phyloP scores from a whole-genome alignment of 2,113 vertebrate genomes.

The Grus americana region DNA sequence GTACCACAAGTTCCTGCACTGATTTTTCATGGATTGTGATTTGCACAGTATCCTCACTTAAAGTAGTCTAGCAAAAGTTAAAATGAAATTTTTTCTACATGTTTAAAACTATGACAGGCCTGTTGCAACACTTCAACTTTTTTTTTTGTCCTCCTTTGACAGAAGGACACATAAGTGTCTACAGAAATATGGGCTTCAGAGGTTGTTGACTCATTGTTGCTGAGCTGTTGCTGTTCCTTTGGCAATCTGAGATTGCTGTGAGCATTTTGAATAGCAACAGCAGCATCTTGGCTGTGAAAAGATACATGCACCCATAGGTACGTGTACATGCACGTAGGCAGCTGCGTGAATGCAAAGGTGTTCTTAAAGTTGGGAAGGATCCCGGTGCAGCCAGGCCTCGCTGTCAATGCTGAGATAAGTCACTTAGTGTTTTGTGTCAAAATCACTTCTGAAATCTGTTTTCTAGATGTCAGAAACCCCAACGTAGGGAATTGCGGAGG shows the following conservation, averaged over 20 bases:
- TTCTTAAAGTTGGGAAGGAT: neutral
- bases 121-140: neutral
- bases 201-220: neutral
- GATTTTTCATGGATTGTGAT: neutral
- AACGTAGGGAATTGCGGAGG: neutral
- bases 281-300: neutral
- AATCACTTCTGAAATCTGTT: neutral
- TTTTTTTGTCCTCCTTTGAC: neutral
- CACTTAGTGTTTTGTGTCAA: neutral
- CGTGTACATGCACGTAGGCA: rapidly evolving
- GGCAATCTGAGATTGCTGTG: neutral
- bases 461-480: neutral
- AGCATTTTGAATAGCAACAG: neutral
- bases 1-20: neutral
- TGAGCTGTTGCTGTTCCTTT: constrained; percentile 4
- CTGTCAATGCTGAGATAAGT: neutral
- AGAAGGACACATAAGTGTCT: neutral
- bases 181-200: neutral
- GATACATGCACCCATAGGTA: neutral
- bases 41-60: neutral
- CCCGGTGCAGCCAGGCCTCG: rapidly evolving
- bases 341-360: neutral
- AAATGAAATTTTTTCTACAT: neutral
- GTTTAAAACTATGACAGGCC: neutral
- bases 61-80: neutral